Percentiles rank a stretch among this genome's conserved stretches.
These are phyloP conservation scores for Agelaius phoeniceus DNA, from an alignment of 2,113 vertebrate genomes.

Conservation along the genomic window DNA sequence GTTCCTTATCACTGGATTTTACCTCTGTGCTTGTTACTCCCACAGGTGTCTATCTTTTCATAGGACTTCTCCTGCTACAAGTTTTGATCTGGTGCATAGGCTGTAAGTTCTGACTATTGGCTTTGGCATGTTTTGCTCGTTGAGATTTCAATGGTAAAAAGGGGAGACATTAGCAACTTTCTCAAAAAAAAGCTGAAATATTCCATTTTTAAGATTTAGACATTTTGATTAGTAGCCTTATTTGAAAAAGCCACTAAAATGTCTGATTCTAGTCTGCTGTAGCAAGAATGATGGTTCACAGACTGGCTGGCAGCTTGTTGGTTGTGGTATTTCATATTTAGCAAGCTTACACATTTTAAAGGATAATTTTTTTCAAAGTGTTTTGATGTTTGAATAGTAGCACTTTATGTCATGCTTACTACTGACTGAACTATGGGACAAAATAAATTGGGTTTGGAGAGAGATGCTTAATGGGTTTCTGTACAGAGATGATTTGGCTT, in stretches of 20 bases:
- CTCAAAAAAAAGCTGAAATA: background rate
- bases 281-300: background rate
- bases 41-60: background rate
- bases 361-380: background rate
- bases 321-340: conserved; percentile 55
- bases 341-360: conserved; percentile 49
- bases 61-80: background rate
- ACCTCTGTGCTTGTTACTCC: background rate
- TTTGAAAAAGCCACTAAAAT: background rate
- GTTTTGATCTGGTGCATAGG: background rate
- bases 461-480: conserved; percentile 49
- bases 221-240: background rate
- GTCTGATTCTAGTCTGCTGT: background rate
- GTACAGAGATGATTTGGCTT: conserved; percentile 52
- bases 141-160: background rate
- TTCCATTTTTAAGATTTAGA: background rate
- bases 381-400: conserved; percentile 75
- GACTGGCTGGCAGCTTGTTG: conserved; percentile 53
- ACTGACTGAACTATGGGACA: conserved; percentile 73
- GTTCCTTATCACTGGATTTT: background rate
- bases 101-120: background rate
- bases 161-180: background rate
- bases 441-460: conserved; percentile 61
- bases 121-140: background rate
- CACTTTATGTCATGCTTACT: conserved; percentile 84